Evolutionary conservation across 37 sponge, comb jelly and placozoan genomes (phyloP), one percentile per base, ranked within the genome.

Genomic region (Petrosia ficiformis): DNA sequence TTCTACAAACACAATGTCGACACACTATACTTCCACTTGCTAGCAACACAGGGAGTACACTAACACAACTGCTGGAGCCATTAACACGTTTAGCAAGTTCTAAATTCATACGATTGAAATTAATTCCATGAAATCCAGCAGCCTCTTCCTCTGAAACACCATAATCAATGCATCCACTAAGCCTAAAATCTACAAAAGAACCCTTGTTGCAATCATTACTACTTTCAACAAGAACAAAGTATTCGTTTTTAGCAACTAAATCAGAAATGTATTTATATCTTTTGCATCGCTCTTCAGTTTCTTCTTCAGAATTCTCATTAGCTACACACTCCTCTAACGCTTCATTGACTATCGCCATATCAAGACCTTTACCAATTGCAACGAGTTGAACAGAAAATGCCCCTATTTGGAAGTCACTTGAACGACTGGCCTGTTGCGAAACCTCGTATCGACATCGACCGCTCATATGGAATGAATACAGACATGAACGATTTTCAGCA

Each of bases 401-500:
- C 19, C 89, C 89, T n/a, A n/a, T n/a, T n/a, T n/a, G n/a, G n/a
- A n/a, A n/a, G n/a, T n/a, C n/a, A 26, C 24, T 42, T 19, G 70
- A 44, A 43, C 80, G 67, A 1, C 64, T 68, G 28, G 68, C 26
- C 21, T 24, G 35, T 1, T 74, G 67, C 4, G 54, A 30, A 4
- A 89, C 48, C 69, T 89, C 89, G 57, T 83, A 89, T 28, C 89
- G 75, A 30, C 79, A 75, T 34, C 89, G 57, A 0, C 89, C 89
- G 67, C 89, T 89, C 89, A 82, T 83, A 57, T 89, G 89, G 38
- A 89, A 89, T 16, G 52, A 73, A 36, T 89, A 89, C 34, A 82
- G 79, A 38, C 58, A 70, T 37, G 71, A 64, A 19, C 76, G 70
- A 31, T 74, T 68, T 69, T 89, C 89, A 16, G 25, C 52, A 75